Evolutionary conservation across 92 coral and sea anemone genomes (phyloP).

Genomic region (Parazoanthus atlanticus): DNA sequence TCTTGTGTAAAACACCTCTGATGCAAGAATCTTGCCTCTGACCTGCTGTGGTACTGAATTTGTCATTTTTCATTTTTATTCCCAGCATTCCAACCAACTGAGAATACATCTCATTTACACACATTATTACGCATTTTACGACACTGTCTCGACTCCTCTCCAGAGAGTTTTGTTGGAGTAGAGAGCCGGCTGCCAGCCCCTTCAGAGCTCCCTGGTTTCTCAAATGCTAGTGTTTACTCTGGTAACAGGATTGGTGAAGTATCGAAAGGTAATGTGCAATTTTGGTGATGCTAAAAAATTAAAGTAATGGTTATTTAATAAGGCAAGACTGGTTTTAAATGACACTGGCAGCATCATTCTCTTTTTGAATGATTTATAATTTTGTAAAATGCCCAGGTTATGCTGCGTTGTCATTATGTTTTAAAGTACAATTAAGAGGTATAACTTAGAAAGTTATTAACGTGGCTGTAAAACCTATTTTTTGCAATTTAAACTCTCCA

Average conservation of each 20-base stretch:
- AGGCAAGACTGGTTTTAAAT: too few species aligned
- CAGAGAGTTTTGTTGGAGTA: constrained; percentile 75
- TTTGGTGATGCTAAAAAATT: too few species aligned
- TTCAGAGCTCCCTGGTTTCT: constrained; percentile 39
- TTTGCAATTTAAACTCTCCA: too few species aligned
- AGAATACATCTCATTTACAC: constrained; percentile 63
- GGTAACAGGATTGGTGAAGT: constrained; percentile 61
- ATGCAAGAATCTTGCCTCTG: background rate
- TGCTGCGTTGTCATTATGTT: too few species aligned
- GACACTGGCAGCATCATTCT: too few species aligned
- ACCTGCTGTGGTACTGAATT: background rate
- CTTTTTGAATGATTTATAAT: too few species aligned
- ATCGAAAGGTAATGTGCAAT: constrained; percentile 54
- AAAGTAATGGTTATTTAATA: too few species aligned
- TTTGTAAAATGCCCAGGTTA: too few species aligned
- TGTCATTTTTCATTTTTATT: background rate
- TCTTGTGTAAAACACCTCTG: background rate
- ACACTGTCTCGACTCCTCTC: constrained; percentile 70
- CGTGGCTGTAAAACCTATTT: too few species aligned
- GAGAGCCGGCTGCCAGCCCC: constrained; percentile 38
- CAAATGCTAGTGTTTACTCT: constrained; percentile 10
- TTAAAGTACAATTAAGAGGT: too few species aligned
- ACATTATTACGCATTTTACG: constrained; percentile 64
- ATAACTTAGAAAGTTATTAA: too few species aligned
- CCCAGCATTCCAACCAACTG: constrained; percentile 12